Conservation (phyloP, 2,888 invertebrate species). For the Lithophane ornitopus region DNA sequence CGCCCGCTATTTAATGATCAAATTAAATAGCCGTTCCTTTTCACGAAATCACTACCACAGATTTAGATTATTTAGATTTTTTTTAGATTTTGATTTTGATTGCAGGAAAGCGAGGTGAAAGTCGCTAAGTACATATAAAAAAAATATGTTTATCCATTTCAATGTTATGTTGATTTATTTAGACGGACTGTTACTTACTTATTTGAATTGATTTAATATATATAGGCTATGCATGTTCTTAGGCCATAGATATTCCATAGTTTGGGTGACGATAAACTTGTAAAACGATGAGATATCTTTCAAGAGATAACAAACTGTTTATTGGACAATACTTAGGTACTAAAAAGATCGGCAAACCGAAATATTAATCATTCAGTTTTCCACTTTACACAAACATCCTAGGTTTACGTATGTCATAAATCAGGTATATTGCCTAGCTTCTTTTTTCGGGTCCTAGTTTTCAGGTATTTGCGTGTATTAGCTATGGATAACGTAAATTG, state of each 20-base stretch:
- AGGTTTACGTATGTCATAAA: constrained; percentile 23
- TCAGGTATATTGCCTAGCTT: constrained; percentile 22
- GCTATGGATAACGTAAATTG: not conserved
- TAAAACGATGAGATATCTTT: not conserved
- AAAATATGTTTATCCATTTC: too few relatives aligned
- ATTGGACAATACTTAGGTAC: not conserved
- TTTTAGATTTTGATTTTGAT: too few relatives aligned
- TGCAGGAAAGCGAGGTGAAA: too few relatives aligned
- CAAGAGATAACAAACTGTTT: not conserved
- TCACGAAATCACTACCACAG: too few relatives aligned
- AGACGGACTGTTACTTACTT: not conserved
- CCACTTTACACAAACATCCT: not conserved
- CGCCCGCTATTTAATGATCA: too few relatives aligned
- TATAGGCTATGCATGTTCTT: too few relatives aligned
- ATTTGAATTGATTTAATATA: not conserved
- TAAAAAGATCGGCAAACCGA: not conserved
- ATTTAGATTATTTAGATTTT: too few relatives aligned
- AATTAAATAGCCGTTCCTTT: too few relatives aligned
- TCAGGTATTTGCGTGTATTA: constrained; percentile 14
- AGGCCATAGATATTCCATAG: not conserved
- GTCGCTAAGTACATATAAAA: too few relatives aligned
- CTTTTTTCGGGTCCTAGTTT: not conserved
- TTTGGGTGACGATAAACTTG: not conserved
- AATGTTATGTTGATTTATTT: not conserved
- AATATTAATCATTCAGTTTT: constrained; percentile 17